Evolutionary conservation across 2,797 vertebrate species (phyloP), one percentile per base, ranked within the genome.

Genomic region (Pangasius krempfi): DNA sequence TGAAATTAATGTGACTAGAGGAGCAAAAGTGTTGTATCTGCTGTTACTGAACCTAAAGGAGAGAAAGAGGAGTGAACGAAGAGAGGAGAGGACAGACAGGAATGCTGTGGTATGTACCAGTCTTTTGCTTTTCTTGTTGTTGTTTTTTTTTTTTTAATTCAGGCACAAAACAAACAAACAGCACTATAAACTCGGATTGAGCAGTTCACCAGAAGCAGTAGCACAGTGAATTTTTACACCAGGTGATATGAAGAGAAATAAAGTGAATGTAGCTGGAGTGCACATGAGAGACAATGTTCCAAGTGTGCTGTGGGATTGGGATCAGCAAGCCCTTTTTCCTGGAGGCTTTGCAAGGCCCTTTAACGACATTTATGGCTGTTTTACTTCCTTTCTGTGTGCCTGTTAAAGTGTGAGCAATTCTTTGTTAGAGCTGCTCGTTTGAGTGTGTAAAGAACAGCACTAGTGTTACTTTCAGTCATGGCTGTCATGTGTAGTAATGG

Each of bases 61-160:
- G 91, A 92, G 92, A 94, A 93, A 92, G 94, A 93, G 88, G 94
- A 93, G 94, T 93, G 81, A 88, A 89, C 87, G 86, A 89, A 70
- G 25, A 72, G 68, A 18, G 25, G 4, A 40, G 92, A 87, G 89
- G 86, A 87, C 75, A 91, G 84, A 83, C 89, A 94, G 94, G 94
- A 95, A 94, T 95, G 94, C 95, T 93, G 93, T 94, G 96, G 96
- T 97, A 97, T 91, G 96, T 95, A 91, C 33, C 81, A 88, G 86
- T 89, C 86, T 52, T 85, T 86, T 58, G 50, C 75, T 62, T 84
- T 30, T 18, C 2, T 66, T 50, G 1, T 47, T 66, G 10, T 68
- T n/a, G 4, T 9, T 64, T 76, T 62, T 0, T 84, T 79, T 56
- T 1, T 84, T 83, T 87, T 5, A 54, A 73, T 50, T 47, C 30